Base-by-base conservation (phyloP, 2,888 invertebrate species). In the Dryobota labecula region DNA sequence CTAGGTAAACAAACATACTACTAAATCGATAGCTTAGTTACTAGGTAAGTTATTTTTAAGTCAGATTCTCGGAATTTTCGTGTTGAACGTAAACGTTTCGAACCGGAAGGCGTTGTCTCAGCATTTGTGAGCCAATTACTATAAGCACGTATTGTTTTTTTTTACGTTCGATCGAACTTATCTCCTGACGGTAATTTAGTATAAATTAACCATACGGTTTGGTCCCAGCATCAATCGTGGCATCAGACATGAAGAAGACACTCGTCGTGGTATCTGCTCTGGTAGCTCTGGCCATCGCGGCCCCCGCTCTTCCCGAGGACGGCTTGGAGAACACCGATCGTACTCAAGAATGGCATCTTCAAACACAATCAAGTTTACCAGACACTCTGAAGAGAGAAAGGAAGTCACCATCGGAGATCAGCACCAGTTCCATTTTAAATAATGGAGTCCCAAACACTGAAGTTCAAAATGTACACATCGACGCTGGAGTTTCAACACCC, bases 191-290 rank as follows among this genome's bases (percentile, higher is more conserved):
- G 47, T 47, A 60, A 83, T 84, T 90, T 86, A 90, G 91, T 95
- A 95, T 95, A 95, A 94, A 95, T 89, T 85, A 84, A 78, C 69
- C 63, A 73, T 65, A 67, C 79, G 67, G 47, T 78, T 80, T 76
- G 66, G 76, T 84, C 75, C 76, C 82, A 88, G 78, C 87, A 94
- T 92, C 94, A 94, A 87, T 90, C 87, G 75, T 83, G 82, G 61
- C 82, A 84, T 80, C 87, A 80, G 88, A 84, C 89, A 94, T 90
- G 82, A 95, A 95, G 95, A 94, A 94, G 94, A 92, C 91, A 84
- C 82, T 94, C 83, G 85, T 94, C 83, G 90, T 93, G 87, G 85
- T 95, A 75, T 90, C 90, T 83, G 91, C 92, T 86, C 80, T 94
- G 86, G 92, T 87, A 73, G 84, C 90, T 51, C 83, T 92, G 66